Conservation (phyloP, 1,140 invertebrate genomes). For the Muscidifurax raptorellus region DNA sequence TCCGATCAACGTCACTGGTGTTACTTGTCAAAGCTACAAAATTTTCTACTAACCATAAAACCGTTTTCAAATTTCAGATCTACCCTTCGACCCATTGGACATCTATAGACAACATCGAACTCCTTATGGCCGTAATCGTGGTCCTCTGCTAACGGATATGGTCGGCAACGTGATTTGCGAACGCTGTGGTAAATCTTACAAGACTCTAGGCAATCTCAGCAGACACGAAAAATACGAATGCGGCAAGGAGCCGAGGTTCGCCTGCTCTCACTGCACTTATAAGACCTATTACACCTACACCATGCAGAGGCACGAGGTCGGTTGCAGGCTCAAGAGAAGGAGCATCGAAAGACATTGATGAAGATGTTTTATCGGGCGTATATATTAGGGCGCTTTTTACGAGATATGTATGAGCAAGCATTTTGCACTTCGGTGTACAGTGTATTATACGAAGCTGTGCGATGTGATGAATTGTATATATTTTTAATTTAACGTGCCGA, state of each 20-base stretch:
- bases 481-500: too few relatives aligned
- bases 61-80: background rate
- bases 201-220: constrained; percentile 59
- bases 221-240: constrained; percentile 75
- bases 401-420: too few relatives aligned
- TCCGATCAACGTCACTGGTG: too few relatives aligned
- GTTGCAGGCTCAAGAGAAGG: background rate
- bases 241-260: constrained; percentile 71
- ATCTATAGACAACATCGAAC: background rate
- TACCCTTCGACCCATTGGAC: background rate
- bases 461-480: too few relatives aligned
- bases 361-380: background rate
- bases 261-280: constrained; percentile 67
- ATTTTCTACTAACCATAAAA: background rate
- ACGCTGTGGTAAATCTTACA: constrained; percentile 71
- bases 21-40: background rate
- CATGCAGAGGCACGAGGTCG: constrained; percentile 6
- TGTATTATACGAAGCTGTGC: too few relatives aligned
- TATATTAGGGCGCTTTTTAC: too few relatives aligned
- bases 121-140: background rate
- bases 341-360: background rate
- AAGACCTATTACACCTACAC: constrained; percentile 12
- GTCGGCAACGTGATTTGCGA: background rate
- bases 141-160: background rate
- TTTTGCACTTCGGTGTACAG: too few relatives aligned